Evolutionary conservation across 2,113 vertebrate genomes (phyloP), one percentile per base, ranked within the genome.

Genomic region (Peromyscus californicus): DNA sequence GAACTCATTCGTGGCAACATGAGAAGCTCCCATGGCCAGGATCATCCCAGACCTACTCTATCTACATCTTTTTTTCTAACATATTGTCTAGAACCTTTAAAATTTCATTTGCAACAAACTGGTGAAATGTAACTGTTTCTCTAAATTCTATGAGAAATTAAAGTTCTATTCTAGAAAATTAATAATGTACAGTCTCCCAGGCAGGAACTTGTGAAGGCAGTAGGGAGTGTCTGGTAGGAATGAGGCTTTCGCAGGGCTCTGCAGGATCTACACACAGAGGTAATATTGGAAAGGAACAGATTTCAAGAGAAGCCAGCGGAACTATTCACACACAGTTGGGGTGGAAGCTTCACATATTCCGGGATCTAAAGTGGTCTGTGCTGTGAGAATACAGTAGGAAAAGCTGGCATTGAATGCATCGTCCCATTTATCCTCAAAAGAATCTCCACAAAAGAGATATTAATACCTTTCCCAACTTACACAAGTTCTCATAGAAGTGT

Each of bases 251-350:
- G 4, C 3, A 16, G 17, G 6, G 57, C 17, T 16, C 33, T 31
- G 42, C 24, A 65, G 4, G 4, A 8, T 57, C 12, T 24, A 48
- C 45, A 22, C 36, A 36, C 11, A 48, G 3, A 19, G 36, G 61
- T 4, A 33, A 12, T n/a, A 24, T 8, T 4, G 57, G 48, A 78
- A 39, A 26, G 39, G 72, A 78, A n/a, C 1, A n/a, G 45, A 84
- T 1, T 19, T 13, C 17, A 7, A 10, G 1, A 91, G 8, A 1
- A 31, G 1, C 0, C 0, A n/a, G 36, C 1, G 17, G n/a, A 29
- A 24, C 26, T 4, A 29, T 33, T 11, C 7, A 0, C 36, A 22
- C 33, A 31, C 4, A 0, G 1, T 10, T 45, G 29, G 79, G 36
- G 59, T 9, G 17, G 48, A 67, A 67, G 61, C 3, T 15, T 0